Base-by-base conservation (phyloP, 2,888 invertebrate species). In the Stenodema calcarata region DNA sequence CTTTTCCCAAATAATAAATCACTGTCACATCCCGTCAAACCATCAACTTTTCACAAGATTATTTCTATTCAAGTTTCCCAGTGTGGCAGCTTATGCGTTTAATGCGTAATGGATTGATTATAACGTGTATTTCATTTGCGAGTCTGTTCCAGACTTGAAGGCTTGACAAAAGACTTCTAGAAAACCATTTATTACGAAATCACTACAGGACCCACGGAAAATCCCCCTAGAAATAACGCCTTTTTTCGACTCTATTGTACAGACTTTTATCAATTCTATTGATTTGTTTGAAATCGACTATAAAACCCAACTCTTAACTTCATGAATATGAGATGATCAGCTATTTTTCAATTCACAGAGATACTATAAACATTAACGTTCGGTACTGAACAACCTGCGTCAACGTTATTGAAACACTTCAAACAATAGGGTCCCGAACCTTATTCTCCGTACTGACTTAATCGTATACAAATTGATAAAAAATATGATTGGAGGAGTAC, bases 1-100 rank as follows among this genome's bases (percentile, higher is more conserved):
- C 54, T 80, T 50, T 54, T 30, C 78, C 78, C 47, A 14, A 9
- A 28, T 30, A 28, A 50, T 80, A 54, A 80, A 80, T 80, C 80
- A 80, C 44, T 50, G 80, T 80, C 80, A 54, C 50, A 30, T 80
- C 80, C 80, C 47, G 27, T 54, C 50, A 28, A 35, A 30, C 80
- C 30, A 27, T 50, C 80, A 30, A 54, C 44, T 50, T 80, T 73
- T 73, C 41, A 73, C 35, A 18, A 41, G 27, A 73, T 73, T 41
- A 73, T 73, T 73, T 73, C 73, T n/a, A 73, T 30, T 70, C 70
- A 70, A 70, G 70, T 30, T 73, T 18, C 73, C 23, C 62, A 23
- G 23, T 62, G 62, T 23, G 62, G 62, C 62, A 62, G 62, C 62
- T 62, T 62, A 62, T 62, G 62, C 62, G 23, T 62, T 62, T 62